Conservation (phyloP, 2,113 vertebrate species). For the Ploceus nigricollis region DNA sequence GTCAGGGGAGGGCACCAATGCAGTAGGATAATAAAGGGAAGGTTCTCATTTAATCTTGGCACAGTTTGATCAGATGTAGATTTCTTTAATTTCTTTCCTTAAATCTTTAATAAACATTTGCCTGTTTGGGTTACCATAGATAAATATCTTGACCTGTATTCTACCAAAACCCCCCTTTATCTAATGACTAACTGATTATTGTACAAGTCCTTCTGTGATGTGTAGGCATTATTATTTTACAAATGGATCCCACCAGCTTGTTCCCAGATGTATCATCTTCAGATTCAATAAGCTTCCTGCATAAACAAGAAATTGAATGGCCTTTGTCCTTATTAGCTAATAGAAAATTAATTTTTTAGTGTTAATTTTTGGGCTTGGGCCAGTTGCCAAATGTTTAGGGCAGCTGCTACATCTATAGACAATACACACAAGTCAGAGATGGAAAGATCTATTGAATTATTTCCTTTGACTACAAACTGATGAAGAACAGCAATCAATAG, state of each 20-base stretch:
- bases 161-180: not conserved
- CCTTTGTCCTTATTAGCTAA: conserved; percentile 23
- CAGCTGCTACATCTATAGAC: not conserved
- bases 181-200: not conserved
- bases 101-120: not conserved
- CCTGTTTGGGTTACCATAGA: not conserved
- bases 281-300: conserved; percentile 21
- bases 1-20: not conserved
- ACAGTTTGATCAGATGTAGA: not conserved
- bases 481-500: conserved; percentile 33
- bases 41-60: not conserved
- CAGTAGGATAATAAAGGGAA: not conserved
- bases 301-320: conserved; percentile 16
- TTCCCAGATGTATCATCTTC: conserved; percentile 18
- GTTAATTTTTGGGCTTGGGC: conserved; percentile 14
- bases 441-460: conserved; percentile 36
- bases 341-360: conserved; percentile 26
- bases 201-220: not conserved
- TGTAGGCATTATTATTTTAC: not conserved
- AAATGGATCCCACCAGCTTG: not conserved
- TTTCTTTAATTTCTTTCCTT: not conserved
- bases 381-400: not conserved
- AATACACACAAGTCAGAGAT: not conserved
- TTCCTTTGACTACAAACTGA: not conserved
- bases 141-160: not conserved